Evolutionary conservation across 1,140 invertebrate genomes (phyloP).

Genomic region (Caligus rogercresseyi): DNA sequence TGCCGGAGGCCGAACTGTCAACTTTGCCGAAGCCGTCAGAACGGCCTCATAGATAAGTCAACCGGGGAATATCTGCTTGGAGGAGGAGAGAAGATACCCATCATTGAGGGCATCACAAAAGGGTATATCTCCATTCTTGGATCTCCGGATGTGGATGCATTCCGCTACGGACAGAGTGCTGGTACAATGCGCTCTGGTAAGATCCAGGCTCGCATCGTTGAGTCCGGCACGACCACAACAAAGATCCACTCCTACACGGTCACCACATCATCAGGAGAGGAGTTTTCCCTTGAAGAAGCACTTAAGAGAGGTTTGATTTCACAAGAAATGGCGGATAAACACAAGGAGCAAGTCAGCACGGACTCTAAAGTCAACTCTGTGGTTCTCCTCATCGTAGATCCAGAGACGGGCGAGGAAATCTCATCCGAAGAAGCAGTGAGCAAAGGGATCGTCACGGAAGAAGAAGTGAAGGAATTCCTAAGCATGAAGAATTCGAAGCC

Average conservation of each 20-base stretch:
- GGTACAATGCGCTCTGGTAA: slow-evolving; percentile 2
- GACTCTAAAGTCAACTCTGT: slow-evolving; percentile 21
- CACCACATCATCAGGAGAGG: slow-evolving; percentile 46
- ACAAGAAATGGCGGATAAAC: slow-evolving; percentile 26
- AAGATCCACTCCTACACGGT: slow-evolving; percentile 40
- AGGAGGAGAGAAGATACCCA: slow-evolving; percentile 41
- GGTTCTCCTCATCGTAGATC: slow-evolving; percentile 40
- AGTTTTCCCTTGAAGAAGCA: slow-evolving; percentile 56
- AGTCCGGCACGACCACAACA: slow-evolving; percentile 34
- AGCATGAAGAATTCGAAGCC: slow-evolving; percentile 12
- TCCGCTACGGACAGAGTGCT: slow-evolving; percentile 22
- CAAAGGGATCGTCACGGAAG: slow-evolving; percentile 33
- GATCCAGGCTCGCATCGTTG: slow-evolving; percentile 26
- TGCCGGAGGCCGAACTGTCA: slow-evolving; percentile 36
- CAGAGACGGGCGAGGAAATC: slow-evolving; percentile 50
- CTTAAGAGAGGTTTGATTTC: slow-evolving; percentile 48
- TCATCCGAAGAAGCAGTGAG: slow-evolving; percentile 45
- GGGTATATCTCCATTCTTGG: slow-evolving; percentile 38
- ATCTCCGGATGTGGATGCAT: slow-evolving; percentile 42
- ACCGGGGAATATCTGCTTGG: slow-evolving; percentile 48
- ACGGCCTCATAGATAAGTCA: slow-evolving; percentile 50
- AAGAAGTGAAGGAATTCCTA: slow-evolving; percentile 27
- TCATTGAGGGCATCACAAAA: slow-evolving; percentile 48
- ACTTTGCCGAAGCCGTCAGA: slow-evolving; percentile 49
- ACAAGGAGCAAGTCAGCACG: slow-evolving; percentile 20